Percentiles rank a stretch among this genome's conserved stretches.
phyloP scores from a whole-genome alignment of 2,113 vertebrate genomes.

The Corynorhinus townsendii region DNA sequence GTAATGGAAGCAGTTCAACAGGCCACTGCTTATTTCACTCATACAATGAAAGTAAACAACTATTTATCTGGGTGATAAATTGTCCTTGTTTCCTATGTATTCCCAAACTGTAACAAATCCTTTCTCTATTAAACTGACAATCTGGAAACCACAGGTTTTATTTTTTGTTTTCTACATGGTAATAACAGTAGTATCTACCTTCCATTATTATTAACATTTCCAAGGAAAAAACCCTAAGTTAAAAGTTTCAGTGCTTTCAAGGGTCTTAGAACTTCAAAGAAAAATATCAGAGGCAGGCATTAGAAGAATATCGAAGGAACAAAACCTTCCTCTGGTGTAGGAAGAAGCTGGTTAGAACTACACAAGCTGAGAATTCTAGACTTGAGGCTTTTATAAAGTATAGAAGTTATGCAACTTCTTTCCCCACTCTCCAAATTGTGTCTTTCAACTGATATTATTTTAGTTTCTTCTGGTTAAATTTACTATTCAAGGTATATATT shows the following conservation, averaged over 20 bases:
- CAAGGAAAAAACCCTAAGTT: neutral
- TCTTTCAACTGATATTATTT: neutral
- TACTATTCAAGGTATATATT: neutral
- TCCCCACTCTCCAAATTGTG: neutral
- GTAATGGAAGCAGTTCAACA: neutral
- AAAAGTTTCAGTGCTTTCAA: neutral
- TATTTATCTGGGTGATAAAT: constrained; percentile 4
- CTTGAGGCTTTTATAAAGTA: neutral
- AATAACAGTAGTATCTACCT: neutral
- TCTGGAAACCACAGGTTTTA: neutral
- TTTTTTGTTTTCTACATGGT: constrained; percentile 22
- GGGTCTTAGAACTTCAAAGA: neutral
- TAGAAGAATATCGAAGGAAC: neutral
- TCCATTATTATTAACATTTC: neutral
- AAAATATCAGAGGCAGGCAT: neutral
- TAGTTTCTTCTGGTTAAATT: neutral
- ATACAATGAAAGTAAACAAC: constrained; percentile 5
- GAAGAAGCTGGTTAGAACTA: neutral
- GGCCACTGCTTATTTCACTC: neutral
- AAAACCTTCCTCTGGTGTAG: neutral
- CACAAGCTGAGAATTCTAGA: neutral
- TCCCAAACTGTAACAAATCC: neutral
- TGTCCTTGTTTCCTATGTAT: neutral
- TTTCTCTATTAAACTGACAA: neutral
- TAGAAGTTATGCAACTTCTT: neutral